phyloP scores from a whole-genome alignment of 2,888 invertebrate genomes.

The Mesochorus sp. region DNA sequence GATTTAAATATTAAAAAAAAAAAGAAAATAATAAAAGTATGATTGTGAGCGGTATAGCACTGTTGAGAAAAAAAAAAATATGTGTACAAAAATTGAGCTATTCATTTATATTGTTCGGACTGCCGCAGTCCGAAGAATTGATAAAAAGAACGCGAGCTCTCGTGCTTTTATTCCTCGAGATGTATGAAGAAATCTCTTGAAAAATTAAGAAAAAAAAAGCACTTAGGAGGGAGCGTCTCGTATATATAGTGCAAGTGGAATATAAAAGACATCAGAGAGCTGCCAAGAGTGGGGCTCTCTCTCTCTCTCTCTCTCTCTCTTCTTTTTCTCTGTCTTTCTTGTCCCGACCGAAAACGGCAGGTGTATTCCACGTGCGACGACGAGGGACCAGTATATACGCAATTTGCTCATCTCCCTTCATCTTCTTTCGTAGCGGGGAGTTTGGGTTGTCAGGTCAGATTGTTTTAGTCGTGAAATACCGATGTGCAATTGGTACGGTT shows the following conservation, averaged over 20 bases:
- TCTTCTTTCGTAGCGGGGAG: neutral
- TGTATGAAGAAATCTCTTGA: constrained; percentile 31
- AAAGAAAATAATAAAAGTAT: neutral
- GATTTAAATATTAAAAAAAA: neutral
- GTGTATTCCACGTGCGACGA: constrained; percentile 51
- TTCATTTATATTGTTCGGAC: constrained; percentile 5
- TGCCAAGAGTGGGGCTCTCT: constrained; percentile 43
- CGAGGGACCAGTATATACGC: constrained; percentile 27
- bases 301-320: neutral
- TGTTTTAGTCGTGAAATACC: constrained; percentile 52
- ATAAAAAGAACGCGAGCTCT: neutral
- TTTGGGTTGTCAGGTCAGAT: constrained; percentile 55
- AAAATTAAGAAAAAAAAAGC: constrained; percentile 30
- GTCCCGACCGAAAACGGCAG: constrained; percentile 60
- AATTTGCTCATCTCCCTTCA: constrained; percentile 50
- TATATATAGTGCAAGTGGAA: constrained; percentile 23
- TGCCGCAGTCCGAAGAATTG: neutral
- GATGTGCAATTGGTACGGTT: constrained; percentile 15
- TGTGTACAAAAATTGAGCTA: constrained; percentile 22
- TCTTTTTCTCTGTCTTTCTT: constrained; percentile 40
- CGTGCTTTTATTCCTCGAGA: constrained; percentile 28
- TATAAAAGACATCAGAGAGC: constrained; percentile 61
- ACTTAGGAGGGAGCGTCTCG: constrained; percentile 23
- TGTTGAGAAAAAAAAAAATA: constrained; percentile 6
- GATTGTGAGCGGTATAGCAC: neutral